Base-by-base conservation (phyloP, 1,140 invertebrate genomes). In the Xylocopa sonorina region DNA sequence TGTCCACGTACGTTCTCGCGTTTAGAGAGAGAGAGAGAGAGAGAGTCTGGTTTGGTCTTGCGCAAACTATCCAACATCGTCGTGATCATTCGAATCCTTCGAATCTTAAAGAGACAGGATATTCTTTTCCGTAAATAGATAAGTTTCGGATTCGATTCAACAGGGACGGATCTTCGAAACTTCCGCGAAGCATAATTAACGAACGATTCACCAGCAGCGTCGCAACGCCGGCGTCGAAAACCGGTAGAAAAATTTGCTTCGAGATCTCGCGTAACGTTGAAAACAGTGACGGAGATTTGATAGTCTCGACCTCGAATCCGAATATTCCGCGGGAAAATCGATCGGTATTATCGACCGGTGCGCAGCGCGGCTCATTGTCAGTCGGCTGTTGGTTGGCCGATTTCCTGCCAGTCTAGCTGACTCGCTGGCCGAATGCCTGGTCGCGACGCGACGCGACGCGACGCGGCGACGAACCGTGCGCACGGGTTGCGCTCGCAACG, bases 391-490 rank as follows among this genome's bases (percentile, higher is more conserved):
- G 53, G 58, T 72, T 66, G 63, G 63, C 69, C 83, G 76, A 43
- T 83, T 82, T 67, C 51, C 72, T 48, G 64, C 62, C 76, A 73
- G 69, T 81, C 72, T 73, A 64, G 38, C 38, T 43, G 79, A 46
- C 68, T 68, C 55, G 81, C 69, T 63, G 77, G 66, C 77, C 74
- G 72, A 46, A 84, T 82, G 86, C 86, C 83, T 84, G 86, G 82
- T 74, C 82, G 72, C n/a, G n/a, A n/a, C n/a, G n/a, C n/a, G n/a
- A n/a, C n/a, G n/a, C n/a, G n/a, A n/a, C n/a, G n/a, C 81, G 77
- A 74, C 57, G 75, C 81, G 77, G 77, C 57, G 75, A 79, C 71
- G 66, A 46, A 60, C 64, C 60, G 32, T 74, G 76, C 66, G 81
- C 80, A 71, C 75, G 71, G 75, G 78, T 72, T 77, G 86, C 79